phyloP scores from a whole-genome alignment of 2,113 vertebrate species.

The Odontesthes bonariensis region DNA sequence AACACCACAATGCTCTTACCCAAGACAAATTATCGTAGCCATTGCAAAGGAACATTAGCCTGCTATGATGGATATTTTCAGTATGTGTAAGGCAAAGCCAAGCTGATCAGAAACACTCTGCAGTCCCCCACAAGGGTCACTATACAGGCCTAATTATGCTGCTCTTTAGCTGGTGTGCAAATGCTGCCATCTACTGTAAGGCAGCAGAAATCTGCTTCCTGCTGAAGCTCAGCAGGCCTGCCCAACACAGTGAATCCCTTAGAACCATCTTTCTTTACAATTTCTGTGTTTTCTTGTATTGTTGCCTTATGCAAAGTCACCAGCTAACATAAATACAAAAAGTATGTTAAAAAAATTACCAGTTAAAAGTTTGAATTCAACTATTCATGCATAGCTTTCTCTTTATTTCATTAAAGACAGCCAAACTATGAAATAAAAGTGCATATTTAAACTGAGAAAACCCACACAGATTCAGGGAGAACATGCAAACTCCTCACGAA shows the following conservation, averaged over 20 bases:
- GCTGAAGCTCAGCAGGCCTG: slow-evolving; percentile 9
- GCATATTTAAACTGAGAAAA: no score
- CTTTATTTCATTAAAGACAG: background rate
- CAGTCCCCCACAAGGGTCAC: slow-evolving; percentile 65
- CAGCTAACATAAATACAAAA: background rate
- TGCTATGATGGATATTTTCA: slow-evolving; percentile 68
- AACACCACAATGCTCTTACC: slow-evolving; percentile 70
- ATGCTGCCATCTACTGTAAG: slow-evolving; percentile 77
- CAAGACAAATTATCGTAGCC: slow-evolving; percentile 57
- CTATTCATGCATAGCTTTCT: background rate
- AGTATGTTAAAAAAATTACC: background rate
- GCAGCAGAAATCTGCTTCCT: background rate
- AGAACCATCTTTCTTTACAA: background rate
- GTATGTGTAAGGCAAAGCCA: slow-evolving; percentile 58
- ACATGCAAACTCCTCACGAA: no score
- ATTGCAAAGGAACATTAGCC: slow-evolving; percentile 61
- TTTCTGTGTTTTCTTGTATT: background rate
- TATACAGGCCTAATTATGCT: slow-evolving; percentile 57
- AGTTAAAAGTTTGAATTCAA: background rate
- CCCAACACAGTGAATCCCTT: slow-evolving; percentile 2
- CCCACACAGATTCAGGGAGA: no score
- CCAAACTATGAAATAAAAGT: no score
- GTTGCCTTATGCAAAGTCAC: background rate
- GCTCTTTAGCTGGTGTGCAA: slow-evolving; percentile 31
- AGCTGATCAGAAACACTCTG: slow-evolving; percentile 73